Conservation (phyloP, 2,888 invertebrate species). For the Clunio marinus region DNA sequence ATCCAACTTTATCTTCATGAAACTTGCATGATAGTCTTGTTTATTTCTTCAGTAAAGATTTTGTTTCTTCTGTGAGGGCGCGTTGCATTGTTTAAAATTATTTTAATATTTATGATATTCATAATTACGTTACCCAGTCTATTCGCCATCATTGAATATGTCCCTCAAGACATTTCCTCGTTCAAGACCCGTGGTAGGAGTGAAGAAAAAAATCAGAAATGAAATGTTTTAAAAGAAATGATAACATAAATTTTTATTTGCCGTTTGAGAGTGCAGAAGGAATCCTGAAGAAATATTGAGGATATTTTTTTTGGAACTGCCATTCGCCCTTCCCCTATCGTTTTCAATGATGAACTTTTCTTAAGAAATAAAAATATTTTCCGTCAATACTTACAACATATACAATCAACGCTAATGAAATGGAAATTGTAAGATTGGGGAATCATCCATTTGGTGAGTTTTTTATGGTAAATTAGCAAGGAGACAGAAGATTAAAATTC, state of each 20-base stretch:
- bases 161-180: slow-evolving; percentile 25
- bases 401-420: slow-evolving; percentile 34
- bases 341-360: neutral
- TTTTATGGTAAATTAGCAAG: too few relatives aligned
- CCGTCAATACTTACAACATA: too few relatives aligned
- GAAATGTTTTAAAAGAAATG: slow-evolving; percentile 1
- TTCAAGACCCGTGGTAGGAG: neutral
- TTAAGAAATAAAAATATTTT: too few relatives aligned
- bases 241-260: slow-evolving; percentile 36
- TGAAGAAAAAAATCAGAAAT: neutral
- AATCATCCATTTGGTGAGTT: neutral
- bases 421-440: slow-evolving; percentile 16
- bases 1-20: neutral
- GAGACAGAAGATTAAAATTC: too few relatives aligned
- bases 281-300: slow-evolving; percentile 26
- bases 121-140: slow-evolving; percentile 27
- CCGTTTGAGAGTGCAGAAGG: slow-evolving; percentile 20
- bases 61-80: neutral
- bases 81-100: neutral
- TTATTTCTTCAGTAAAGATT: neutral
- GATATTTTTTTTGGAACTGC: neutral
- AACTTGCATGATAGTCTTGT: neutral
- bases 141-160: slow-evolving; percentile 10
- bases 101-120: slow-evolving; percentile 37
- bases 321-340: neutral